A percentile compares a stretch with the other conserved stretches of the same genome.
These are phyloP conservation scores for Hassar affinis DNA, from an alignment of 2,113 vertebrate species.

Conservation along the genomic window DNA sequence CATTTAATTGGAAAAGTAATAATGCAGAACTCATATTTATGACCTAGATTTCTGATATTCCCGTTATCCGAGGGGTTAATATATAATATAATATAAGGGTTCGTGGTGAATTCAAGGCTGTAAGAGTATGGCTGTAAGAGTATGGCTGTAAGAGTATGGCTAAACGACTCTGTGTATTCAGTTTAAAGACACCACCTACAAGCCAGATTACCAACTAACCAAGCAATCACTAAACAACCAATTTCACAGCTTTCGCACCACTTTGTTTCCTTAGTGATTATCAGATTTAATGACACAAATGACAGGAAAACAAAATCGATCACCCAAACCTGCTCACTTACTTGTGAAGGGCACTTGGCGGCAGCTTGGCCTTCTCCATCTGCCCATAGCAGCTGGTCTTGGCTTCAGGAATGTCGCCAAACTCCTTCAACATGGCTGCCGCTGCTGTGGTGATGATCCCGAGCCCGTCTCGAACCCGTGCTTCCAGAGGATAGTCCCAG, in stretches of 20 bases:
- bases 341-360: constrained; percentile 88
- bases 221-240: too few species aligned
- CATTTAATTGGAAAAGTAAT: too few species aligned
- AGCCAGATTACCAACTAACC: not conserved
- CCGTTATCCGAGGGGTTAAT: too few species aligned
- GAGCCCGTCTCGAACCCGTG: constrained; percentile 85
- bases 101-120: not conserved
- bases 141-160: too few species aligned
- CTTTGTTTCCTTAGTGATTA: not conserved
- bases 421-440: constrained; percentile 89
- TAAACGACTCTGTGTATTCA: not conserved
- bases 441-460: constrained; percentile 94
- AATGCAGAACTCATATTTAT: too few species aligned
- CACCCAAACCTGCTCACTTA: constrained; percentile 67
- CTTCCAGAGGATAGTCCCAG: constrained; percentile 95
- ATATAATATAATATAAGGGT: too few species aligned
- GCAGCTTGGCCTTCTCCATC: constrained; percentile 81
- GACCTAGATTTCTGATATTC: not conserved
- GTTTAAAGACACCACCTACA: not conserved
- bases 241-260: not conserved
- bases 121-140: too few species aligned
- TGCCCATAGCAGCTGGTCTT: constrained; percentile 89
- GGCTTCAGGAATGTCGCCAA: constrained; percentile 90
- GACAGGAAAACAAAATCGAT: not conserved
- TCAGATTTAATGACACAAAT: not conserved